Evolutionary conservation across 2,888 invertebrate genomes (phyloP), one percentile per base, ranked within the genome.

Genomic region (Stictocephala bisonia): DNA sequence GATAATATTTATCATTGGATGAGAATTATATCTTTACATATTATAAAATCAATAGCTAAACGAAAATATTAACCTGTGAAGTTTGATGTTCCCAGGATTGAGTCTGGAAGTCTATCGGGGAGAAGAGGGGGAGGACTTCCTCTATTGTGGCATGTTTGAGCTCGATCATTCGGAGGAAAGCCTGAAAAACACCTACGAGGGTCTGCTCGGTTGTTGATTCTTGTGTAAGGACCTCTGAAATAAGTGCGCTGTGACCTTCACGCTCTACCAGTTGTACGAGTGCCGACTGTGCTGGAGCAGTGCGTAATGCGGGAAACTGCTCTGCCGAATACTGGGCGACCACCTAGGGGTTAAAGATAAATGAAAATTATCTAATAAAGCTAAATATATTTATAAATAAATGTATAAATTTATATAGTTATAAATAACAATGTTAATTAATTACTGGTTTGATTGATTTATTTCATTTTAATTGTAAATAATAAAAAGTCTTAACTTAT

Each of bases 161-260:
- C 82, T 93, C 93, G 7, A 95, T 90, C 93, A 95, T 93, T 81
- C 90, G 90, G 85, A 95, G 90, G 83, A 95, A 93, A 4, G 95
- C 94, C 77, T 91, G 89, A 84, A 95, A 94, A 11, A 94, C 94
- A 66, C 93, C 92, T 67, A 93, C 93, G 22, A 90, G 85, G 71
- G 90, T 90, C 82, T 94, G 93, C 82, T 93, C 93, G 67, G 91
- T 89, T 0, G 91, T 87, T 0, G 91, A 91, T 82, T 93, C 93
- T 84, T 94, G 93, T 0, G 92, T 91, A 66, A 94, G 70, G 22
- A 70, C 70, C 83, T 94, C 91, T 0, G 93, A 90, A 73, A 95
- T 93, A 24, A 95, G 84, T 0, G 93, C 89, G 0, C 93, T 92
- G 80, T 93, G 90, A 0, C 95, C 94, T 83, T 93, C 90, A 27